Percentiles rank a stretch among this genome's conserved stretches.
Conservation (phyloP, 64 coral and sea anemone species). For the Catalaphyllia jardinei region DNA sequence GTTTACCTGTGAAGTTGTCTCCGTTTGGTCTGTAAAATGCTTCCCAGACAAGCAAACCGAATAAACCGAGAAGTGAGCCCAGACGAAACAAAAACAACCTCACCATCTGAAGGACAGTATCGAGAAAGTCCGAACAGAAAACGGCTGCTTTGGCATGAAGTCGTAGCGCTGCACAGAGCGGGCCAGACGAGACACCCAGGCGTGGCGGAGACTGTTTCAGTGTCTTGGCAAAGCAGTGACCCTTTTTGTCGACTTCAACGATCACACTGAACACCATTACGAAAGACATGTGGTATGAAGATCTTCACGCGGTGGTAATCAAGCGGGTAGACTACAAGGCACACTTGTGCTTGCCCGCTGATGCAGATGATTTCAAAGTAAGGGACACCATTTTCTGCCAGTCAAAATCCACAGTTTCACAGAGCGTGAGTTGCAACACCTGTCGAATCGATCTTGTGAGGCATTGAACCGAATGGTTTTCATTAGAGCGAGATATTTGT, state of each 20-base stretch:
- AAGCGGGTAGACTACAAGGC: not conserved
- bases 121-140: not conserved
- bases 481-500: not conserved
- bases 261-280: conserved; percentile 5
- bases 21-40: conserved; percentile 15
- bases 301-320: not conserved
- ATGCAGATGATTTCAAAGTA: conserved; percentile 24
- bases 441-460: not conserved
- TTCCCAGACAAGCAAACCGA: conserved; percentile 64
- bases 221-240: conserved; percentile 17
- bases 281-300: conserved; percentile 29
- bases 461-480: not conserved
- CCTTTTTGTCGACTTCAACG: conserved; percentile 10
- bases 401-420: not conserved
- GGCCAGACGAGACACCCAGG: not conserved
- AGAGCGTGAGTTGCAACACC: not conserved
- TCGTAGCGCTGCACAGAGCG: not conserved
- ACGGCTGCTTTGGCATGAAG: not conserved
- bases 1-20: conserved; percentile 36
- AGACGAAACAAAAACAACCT: conserved; percentile 59
- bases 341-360: not conserved
- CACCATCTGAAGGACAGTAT: conserved; percentile 33
- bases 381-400: not conserved
- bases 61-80: conserved; percentile 36
- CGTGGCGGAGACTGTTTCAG: not conserved